Conservation (phyloP, 2,113 vertebrate genomes). For the Salvelinus sp. region DNA sequence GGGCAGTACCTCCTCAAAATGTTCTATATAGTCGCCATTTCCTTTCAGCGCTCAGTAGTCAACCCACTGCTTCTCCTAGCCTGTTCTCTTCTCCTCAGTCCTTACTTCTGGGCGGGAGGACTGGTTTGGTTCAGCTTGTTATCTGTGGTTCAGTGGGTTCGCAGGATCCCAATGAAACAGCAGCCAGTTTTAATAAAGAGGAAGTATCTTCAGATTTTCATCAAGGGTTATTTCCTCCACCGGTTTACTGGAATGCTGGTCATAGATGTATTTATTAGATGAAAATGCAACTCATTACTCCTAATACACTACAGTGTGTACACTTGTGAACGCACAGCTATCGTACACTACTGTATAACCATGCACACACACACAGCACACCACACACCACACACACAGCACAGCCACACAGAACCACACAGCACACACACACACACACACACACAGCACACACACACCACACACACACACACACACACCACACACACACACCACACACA, state of each 20-base stretch:
- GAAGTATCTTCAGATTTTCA: slow-evolving; percentile 11
- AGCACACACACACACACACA: not conserved
- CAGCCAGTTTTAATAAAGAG: slow-evolving; percentile 13
- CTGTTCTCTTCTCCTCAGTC: not conserved
- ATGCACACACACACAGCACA: not conserved
- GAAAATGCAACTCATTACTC: no score
- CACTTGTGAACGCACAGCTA: no score
- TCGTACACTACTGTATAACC: no score
- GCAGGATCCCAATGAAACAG: slow-evolving; percentile 19
- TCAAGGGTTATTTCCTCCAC: not conserved
- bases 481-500: slow-evolving; percentile 26
- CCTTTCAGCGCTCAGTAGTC: not conserved
- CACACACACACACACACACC: slow-evolving; percentile 3
- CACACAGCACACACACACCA: not conserved
- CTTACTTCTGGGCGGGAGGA: not conserved
- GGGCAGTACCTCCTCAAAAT: no score
- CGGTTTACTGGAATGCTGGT: not conserved
- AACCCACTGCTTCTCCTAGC: not conserved
- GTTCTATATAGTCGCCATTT: not conserved
- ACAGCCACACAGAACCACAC: slow-evolving; percentile 10
- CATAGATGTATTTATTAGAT: not conserved
- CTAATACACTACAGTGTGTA: no score
- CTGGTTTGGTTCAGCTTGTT: not conserved
- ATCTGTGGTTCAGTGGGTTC: slow-evolving; percentile 9
- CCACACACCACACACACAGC: slow-evolving; percentile 12